Conservation (phyloP, 2,888 invertebrate genomes). For the Caenorhabditis sp. region DNA sequence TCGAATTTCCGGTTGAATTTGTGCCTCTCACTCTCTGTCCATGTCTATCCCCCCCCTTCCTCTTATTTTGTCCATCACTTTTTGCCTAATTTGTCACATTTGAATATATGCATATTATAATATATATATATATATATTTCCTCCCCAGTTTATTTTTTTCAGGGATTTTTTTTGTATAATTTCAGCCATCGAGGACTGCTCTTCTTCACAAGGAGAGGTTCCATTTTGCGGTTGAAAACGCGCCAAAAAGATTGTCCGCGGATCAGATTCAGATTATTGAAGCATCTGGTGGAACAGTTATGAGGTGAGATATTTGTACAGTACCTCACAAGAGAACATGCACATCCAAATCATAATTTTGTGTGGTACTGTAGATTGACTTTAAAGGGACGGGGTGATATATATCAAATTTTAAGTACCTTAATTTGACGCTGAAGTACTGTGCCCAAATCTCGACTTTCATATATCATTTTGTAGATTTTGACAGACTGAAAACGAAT, state of each 20-base stretch:
- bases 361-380: too few relatives aligned
- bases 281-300: neutral
- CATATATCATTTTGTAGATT: too few relatives aligned
- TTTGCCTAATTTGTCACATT: neutral
- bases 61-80: neutral
- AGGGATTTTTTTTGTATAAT: neutral
- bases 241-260: conserved; percentile 1
- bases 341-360: too few relatives aligned
- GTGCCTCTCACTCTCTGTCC: conserved; percentile 8
- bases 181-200: conserved; percentile 34
- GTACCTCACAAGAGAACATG: too few relatives aligned
- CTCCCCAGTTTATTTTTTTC: too few relatives aligned
- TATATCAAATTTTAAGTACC: too few relatives aligned
- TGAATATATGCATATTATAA: neutral
- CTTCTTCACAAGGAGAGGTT: conserved; percentile 34
- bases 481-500: too few relatives aligned
- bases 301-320: neutral
- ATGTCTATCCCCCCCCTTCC: conserved; percentile 4
- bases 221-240: conserved; percentile 10
- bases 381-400: too few relatives aligned
- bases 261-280: neutral
- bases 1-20: neutral
- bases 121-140: conserved; percentile 2
- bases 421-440: too few relatives aligned
- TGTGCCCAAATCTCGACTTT: too few relatives aligned